These are phyloP conservation scores for Ochropleura plecta DNA, from an alignment of 2,888 invertebrate genomes.

Conservation along the genomic window DNA sequence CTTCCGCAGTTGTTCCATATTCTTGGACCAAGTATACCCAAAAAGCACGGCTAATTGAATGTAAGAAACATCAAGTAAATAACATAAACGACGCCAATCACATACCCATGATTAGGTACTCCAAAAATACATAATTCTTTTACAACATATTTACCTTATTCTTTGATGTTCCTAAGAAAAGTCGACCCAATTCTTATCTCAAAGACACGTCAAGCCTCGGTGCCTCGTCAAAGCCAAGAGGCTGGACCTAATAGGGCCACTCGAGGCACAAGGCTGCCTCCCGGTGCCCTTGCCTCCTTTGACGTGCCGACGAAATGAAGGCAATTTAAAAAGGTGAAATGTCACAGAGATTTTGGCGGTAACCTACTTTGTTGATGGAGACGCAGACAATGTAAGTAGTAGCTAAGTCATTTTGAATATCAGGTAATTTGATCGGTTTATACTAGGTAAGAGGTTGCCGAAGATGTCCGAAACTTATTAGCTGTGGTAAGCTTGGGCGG, in stretches of 20 bases:
- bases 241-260: constrained; percentile 87
- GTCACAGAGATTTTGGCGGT: constrained; percentile 64
- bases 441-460: no score
- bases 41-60: constrained; percentile 35
- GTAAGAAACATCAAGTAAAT: constrained; percentile 29
- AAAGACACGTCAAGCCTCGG: constrained; percentile 84
- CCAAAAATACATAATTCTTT: constrained; percentile 57
- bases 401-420: not conserved
- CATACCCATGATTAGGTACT: constrained; percentile 64
- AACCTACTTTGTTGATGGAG: constrained; percentile 53
- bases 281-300: constrained; percentile 79
- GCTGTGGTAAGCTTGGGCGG: no score
- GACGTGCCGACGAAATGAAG: constrained; percentile 82
- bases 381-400: constrained; percentile 28
- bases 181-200: constrained; percentile 87
- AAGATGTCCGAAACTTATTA: no score
- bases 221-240: constrained; percentile 84
- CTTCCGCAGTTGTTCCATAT: not conserved
- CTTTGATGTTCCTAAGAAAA: constrained; percentile 84
- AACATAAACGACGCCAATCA: constrained; percentile 52
- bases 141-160: constrained; percentile 60
- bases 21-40: not conserved
- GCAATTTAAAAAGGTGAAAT: constrained; percentile 84
- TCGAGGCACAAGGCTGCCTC: constrained; percentile 78
- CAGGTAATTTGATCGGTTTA: no score